Base-by-base conservation (phyloP, 2,888 invertebrate species). In the Drosophila siamana region DNA sequence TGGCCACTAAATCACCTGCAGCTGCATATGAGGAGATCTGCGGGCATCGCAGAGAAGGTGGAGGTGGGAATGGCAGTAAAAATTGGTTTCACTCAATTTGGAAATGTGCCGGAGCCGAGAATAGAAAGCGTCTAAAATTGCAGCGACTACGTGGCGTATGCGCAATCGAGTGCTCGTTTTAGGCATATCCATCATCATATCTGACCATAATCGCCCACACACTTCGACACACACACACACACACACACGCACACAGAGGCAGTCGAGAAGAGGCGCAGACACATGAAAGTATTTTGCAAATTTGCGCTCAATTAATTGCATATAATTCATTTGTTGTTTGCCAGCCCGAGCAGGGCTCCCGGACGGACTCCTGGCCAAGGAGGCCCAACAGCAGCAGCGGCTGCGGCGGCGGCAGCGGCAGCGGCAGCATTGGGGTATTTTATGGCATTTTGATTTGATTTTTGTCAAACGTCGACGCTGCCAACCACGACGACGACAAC, bases 251-350 rank as follows among this genome's bases (percentile, higher is more conserved):
- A n/a, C 16, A 33, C 28, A 41, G 44, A 22, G 41, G 16, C 41
- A 43, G 28, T 24, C 36, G 13, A 36, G 15, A 38, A 38, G 38
- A 63, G 68, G 54, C 78, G 68, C 80, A 75, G 74, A 82, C 83
- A 68, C 70, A 84, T 73, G 67, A 89, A 86, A 86, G 85, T 87
- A 87, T 88, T 86, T 86, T 87, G 85, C 86, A 86, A 86, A 86
- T 89, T 86, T 89, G 86, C 87, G 89, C 89, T 90, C 90, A 89
- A 90, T 90, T 90, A 90, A 90, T 91, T 90, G 84, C 80, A 86
- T 85, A 90, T 90, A 90, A 90, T 88, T 90, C 90, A 90, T 90
- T 82, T 85, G 89, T 70, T 88, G 75, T 83, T 80, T 64, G 85
- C 60, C 65, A 43, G 38, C 55, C 48, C 56, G 51, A 43, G 43